Evolutionary conservation across 2,797 vertebrate species (phyloP).

Genomic region (Hemitrygon akajei): DNA sequence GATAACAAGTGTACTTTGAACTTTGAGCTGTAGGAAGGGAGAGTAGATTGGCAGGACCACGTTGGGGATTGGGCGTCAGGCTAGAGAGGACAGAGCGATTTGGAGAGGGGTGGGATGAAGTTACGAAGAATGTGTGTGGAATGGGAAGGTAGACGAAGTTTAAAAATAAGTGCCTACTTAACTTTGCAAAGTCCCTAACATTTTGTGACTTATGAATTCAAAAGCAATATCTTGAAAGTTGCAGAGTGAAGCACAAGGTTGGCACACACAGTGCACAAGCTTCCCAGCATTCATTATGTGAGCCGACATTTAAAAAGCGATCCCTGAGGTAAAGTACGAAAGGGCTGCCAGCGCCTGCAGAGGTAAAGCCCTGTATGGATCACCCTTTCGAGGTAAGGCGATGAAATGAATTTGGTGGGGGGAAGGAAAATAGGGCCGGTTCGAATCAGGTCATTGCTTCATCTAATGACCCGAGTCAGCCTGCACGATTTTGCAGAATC

Average conservation of each 20-base stretch:
- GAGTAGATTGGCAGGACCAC: too few relatives aligned
- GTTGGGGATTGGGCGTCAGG: too few relatives aligned
- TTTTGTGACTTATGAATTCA: not conserved
- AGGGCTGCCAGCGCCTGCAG: not conserved
- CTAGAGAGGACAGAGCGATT: too few relatives aligned
- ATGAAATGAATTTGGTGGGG: not conserved
- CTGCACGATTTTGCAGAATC: conserved; percentile 13
- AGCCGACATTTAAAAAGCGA: not conserved
- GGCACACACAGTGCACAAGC: not conserved
- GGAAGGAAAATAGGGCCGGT: not conserved
- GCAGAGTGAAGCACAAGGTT: too few relatives aligned
- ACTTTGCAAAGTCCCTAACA: not conserved
- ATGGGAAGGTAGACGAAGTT: not conserved
- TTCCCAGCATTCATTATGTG: not conserved
- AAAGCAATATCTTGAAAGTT: not conserved
- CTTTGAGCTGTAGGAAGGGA: too few relatives aligned
- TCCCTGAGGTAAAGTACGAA: not conserved
- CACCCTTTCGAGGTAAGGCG: not conserved
- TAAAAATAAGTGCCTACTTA: not conserved
- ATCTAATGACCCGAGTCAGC: not conserved
- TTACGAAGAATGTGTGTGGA: too few relatives aligned
- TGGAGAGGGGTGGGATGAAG: too few relatives aligned
- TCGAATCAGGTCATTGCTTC: conserved; percentile 3
- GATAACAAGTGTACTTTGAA: too few relatives aligned
- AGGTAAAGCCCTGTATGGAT: not conserved